Conservation (phyloP, 1,140 invertebrate species). For the Berghia stephanieae region DNA sequence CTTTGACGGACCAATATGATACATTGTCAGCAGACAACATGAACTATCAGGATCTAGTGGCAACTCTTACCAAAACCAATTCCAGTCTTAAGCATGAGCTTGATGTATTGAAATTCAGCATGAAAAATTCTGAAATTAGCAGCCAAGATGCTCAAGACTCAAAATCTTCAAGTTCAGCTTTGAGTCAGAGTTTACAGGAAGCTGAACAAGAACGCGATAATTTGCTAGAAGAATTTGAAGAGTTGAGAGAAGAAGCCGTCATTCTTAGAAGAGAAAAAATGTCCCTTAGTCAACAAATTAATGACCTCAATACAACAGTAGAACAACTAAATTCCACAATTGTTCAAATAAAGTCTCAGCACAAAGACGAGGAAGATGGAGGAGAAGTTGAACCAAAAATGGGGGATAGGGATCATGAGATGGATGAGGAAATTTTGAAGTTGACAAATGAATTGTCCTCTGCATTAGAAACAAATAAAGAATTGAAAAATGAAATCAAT, state of each 20-base stretch:
- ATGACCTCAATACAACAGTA: slow-evolving; percentile 30
- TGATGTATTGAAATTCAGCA: slow-evolving; percentile 36
- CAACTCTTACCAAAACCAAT: slow-evolving; percentile 61
- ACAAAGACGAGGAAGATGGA: not conserved
- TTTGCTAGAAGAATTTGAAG: slow-evolving; percentile 56
- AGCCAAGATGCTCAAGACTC: too few relatives aligned
- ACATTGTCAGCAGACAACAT: slow-evolving; percentile 81
- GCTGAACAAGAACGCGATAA: slow-evolving; percentile 43
- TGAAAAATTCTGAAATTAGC: slow-evolving; percentile 20
- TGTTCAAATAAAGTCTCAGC: slow-evolving; percentile 21
- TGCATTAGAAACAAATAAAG: slow-evolving; percentile 39
- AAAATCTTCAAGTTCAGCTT: too few relatives aligned
- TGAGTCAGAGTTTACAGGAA: slow-evolving; percentile 13
- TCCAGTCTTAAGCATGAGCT: slow-evolving; percentile 66
- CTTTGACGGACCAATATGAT: slow-evolving; percentile 71
- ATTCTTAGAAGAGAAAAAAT: slow-evolving; percentile 36
- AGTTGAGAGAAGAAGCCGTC: slow-evolving; percentile 49
- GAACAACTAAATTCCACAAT: slow-evolving; percentile 31
- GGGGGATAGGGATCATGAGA: not conserved
- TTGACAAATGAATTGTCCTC: slow-evolving; percentile 44
- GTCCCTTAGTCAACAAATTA: slow-evolving; percentile 31
- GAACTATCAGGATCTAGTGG: slow-evolving; percentile 72
- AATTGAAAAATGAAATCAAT: slow-evolving; percentile 46
- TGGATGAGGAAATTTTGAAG: slow-evolving; percentile 51
- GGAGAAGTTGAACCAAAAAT: not conserved